Percentiles rank a stretch among this genome's conserved stretches.
These are phyloP conservation scores for Ceratoteleas bidentatus DNA, from an alignment of 1,140 invertebrate species.

Conservation along the genomic window DNA sequence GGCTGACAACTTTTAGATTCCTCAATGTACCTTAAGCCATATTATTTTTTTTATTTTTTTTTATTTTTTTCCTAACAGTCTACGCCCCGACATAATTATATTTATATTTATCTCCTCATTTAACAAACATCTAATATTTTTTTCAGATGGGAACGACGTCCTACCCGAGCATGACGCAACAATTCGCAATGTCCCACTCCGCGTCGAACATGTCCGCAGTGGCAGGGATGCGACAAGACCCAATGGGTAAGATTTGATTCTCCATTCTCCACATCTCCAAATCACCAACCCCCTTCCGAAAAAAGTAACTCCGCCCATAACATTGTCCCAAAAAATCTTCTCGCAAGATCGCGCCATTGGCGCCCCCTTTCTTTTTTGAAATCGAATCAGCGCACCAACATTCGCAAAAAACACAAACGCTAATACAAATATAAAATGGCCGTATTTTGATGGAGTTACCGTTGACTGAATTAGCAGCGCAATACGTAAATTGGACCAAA, in stretches of 20 bases:
- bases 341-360: too few species aligned
- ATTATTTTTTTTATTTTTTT: too few species aligned
- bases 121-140: too few species aligned
- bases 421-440: slow-evolving; percentile 22
- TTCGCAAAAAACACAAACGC: slow-evolving; percentile 2
- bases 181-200: slow-evolving; percentile 95
- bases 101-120: too few species aligned
- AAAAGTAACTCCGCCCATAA: too few species aligned
- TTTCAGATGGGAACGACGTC: slow-evolving; percentile 94
- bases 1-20: too few species aligned
- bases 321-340: too few species aligned
- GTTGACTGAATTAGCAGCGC: slow-evolving; percentile 51
- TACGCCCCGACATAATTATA: too few species aligned
- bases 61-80: too few species aligned
- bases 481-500: slow-evolving; percentile 54
- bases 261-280: not conserved
- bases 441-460: slow-evolving; percentile 44
- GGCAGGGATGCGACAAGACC: slow-evolving; percentile 91
- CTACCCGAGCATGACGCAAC: slow-evolving; percentile 95
- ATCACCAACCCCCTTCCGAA: not conserved
- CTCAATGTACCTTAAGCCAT: too few species aligned
- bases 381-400: not conserved
- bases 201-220: slow-evolving; percentile 93
- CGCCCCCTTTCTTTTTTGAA: not conserved
- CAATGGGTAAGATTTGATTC: slow-evolving; percentile 88